phyloP scores from a whole-genome alignment of 2,888 invertebrate genomes.

The Drosophila borborema region DNA sequence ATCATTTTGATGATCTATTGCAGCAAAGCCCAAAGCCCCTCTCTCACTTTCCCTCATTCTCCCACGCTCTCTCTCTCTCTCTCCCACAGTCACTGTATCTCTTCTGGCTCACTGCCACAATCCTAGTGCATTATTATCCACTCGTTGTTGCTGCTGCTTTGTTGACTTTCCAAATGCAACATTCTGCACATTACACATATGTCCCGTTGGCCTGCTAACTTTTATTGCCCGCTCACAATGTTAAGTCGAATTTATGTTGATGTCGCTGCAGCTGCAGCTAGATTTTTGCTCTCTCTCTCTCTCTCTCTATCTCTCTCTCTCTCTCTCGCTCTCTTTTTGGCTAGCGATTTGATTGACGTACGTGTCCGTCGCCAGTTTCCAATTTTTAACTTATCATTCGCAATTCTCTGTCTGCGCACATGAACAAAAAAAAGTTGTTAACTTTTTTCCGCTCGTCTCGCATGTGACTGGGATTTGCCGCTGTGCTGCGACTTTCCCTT shows the following conservation, averaged over 20 bases:
- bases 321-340: constrained; percentile 3
- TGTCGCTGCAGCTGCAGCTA: constrained; percentile 21
- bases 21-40: not conserved
- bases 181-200: constrained; percentile 57
- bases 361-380: constrained; percentile 53
- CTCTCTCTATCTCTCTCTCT: no score
- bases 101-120: constrained; percentile 41
- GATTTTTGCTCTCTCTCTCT: not conserved
- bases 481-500: not conserved
- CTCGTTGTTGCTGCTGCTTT: constrained; percentile 15
- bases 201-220: constrained; percentile 43
- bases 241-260: constrained; percentile 80
- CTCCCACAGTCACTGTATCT: not conserved
- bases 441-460: constrained; percentile 40
- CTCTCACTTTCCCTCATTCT: not conserved
- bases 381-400: constrained; percentile 55
- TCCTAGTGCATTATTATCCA: constrained; percentile 52
- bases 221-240: constrained; percentile 63
- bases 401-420: not conserved
- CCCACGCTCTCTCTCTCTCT: not conserved
- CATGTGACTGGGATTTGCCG: constrained; percentile 42
- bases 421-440: constrained; percentile 55
- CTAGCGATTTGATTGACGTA: constrained; percentile 62
- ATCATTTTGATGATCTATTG: constrained; percentile 48
- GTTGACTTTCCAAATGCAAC: constrained; percentile 44